Evolutionary conservation across 2,113 vertebrate species (phyloP).

Genomic region (Corapipo altera): DNA sequence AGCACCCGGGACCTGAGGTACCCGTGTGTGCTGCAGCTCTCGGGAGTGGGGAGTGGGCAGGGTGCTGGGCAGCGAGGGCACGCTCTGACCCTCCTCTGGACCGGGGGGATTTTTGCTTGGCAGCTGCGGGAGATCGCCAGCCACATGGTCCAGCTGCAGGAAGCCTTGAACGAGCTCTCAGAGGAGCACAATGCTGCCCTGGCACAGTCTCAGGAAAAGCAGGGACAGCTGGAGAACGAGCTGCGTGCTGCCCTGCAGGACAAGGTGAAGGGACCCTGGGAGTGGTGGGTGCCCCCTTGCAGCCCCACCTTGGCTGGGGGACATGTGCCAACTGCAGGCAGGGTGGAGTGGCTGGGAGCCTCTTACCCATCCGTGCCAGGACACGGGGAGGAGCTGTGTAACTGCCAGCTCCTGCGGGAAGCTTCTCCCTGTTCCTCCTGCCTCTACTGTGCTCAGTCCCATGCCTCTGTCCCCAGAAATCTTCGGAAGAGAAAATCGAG

Average conservation of each 20-base stretch:
- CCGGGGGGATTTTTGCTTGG: neutral
- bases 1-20: neutral
- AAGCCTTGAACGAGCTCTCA: conserved; percentile 76
- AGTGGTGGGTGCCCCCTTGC: neutral
- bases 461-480: conserved; percentile 73
- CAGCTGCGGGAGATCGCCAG: conserved; percentile 82
- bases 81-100: neutral
- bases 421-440: neutral
- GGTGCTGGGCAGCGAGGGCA: neutral
- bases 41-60: neutral
- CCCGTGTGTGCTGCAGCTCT: neutral
- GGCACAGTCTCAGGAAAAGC: conserved; percentile 68
- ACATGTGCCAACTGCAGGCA: neutral
- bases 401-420: neutral
- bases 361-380: neutral
- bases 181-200: conserved; percentile 75
- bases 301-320: neutral
- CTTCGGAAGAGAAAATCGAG: conserved; percentile 83
- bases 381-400: neutral
- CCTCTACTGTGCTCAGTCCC: neutral
- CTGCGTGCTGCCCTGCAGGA: conserved; percentile 75
- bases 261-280: conserved; percentile 73
- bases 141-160: conserved; percentile 77
- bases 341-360: neutral
- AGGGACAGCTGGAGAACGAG: conserved; percentile 73